Evolutionary conservation across 1,140 invertebrate species (phyloP).

Genomic region (Heliconius melpomene): DNA sequence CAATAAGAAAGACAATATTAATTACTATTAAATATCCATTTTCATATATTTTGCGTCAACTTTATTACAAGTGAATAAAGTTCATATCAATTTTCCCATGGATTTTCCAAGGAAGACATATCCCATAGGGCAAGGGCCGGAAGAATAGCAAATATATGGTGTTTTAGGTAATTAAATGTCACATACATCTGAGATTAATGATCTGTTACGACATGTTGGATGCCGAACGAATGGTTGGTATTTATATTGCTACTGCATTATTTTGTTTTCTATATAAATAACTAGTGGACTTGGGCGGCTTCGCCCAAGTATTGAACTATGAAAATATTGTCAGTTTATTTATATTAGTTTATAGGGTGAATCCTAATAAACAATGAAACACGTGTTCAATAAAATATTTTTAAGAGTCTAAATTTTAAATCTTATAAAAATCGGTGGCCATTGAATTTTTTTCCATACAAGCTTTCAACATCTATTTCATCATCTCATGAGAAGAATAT

Average conservation of each 20-base stretch:
- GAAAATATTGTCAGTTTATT: too few species aligned
- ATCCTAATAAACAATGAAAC: too few species aligned
- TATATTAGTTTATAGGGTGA: too few species aligned
- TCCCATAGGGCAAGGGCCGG: slow-evolving; percentile 65
- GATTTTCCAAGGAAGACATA: slow-evolving; percentile 38
- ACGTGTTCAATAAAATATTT: too few species aligned
- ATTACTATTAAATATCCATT: slow-evolving; percentile 55
- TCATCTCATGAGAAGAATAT: too few species aligned
- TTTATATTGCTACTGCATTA: slow-evolving; percentile 18
- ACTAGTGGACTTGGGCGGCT: not conserved
- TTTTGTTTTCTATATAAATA: not conserved
- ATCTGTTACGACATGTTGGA: slow-evolving; percentile 67
- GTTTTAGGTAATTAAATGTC: slow-evolving; percentile 81
- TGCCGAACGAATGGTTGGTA: slow-evolving; percentile 24
- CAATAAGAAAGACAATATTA: slow-evolving; percentile 77
- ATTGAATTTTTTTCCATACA: too few species aligned
- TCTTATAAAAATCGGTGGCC: too few species aligned
- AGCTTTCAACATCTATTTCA: too few species aligned
- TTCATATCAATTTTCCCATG: slow-evolving; percentile 6
- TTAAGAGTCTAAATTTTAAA: too few species aligned
- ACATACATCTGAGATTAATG: slow-evolving; percentile 80
- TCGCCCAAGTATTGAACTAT: too few species aligned
- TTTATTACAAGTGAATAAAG: slow-evolving; percentile 43
- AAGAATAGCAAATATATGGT: slow-evolving; percentile 79
- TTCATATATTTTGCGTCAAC: slow-evolving; percentile 15